Base-by-base conservation (phyloP, 2,797 vertebrate species). In the Halcyon smyrnensis region DNA sequence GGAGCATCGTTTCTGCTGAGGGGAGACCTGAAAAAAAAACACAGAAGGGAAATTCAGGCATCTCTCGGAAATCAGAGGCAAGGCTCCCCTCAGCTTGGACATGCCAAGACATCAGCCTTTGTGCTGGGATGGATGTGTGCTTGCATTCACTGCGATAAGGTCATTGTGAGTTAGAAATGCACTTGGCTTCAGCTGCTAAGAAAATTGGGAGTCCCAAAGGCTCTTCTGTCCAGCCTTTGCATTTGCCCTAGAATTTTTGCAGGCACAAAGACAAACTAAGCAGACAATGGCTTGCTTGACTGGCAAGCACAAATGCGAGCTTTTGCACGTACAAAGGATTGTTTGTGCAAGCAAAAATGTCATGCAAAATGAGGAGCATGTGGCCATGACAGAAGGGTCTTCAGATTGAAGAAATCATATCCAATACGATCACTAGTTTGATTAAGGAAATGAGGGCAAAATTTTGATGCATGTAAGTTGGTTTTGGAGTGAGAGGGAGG, bases 201-300 rank as follows among this genome's bases (percentile, higher is more conserved):
- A 86, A 95, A 91, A 90, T 6, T 59, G 37, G 76, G 76, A 93
- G n/a, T 69, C 74, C 93, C 46, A 89, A 94, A 96, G 65, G 63
- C 93, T 86, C 34, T 71, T 92, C 77, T 92, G 93, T 96, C 82
- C 69, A 90, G 92, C 45, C 71, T 87, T 92, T 94, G 89, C 89
- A 92, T 92, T 87, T 96, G 95, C 91, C 96, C 95, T 96, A 95
- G 95, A 96, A 97, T 95, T 85, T 96, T 46, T 92, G 82, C 78
- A 94, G 78, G 76, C 91, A 92, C 92, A 96, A 95, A 96, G 90
- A 50, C 89, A 62, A 69, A 30, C 76, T 62, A 87, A 82, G 68
- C 4, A 6, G 74, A 96, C 91, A 96, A 95, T 89, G 68, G 36
- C 45, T 88, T 93, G 77, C 90, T 93, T 96, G 91, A 91, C 88